These are phyloP conservation scores for Ranitomeya imitator DNA, from an alignment of 2,113 vertebrate genomes.

Conservation along the genomic window DNA sequence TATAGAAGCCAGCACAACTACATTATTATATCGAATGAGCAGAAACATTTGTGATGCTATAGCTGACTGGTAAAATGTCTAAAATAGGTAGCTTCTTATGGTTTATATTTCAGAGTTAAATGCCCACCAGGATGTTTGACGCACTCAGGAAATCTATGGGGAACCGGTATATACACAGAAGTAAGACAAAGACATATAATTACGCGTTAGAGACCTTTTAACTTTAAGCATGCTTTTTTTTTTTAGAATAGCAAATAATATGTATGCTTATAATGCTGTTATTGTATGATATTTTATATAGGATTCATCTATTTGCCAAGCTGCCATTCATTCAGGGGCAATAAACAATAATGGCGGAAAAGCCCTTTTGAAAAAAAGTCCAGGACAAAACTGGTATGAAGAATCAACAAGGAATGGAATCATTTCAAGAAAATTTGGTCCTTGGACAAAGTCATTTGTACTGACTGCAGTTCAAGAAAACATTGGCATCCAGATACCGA, in stretches of 20 bases:
- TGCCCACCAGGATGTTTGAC: slow-evolving; percentile 23
- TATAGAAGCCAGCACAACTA: too few species aligned
- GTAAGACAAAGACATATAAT: not conserved
- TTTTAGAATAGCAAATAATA: not conserved
- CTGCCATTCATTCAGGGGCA: slow-evolving; percentile 27
- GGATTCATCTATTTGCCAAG: slow-evolving; percentile 20
- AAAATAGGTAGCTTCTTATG: too few species aligned
- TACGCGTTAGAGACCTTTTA: not conserved
- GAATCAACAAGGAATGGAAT: slow-evolving; percentile 26
- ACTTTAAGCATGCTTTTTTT: not conserved
- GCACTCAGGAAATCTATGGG: not conserved
- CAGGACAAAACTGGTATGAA: slow-evolving; percentile 16
- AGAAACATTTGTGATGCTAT: not conserved
- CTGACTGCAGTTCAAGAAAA: not conserved
- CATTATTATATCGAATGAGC: not conserved
- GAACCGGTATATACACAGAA: slow-evolving; percentile 27
- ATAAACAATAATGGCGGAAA: not conserved
- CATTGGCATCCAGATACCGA: not conserved
- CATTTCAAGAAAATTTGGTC: not conserved
- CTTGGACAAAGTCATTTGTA: slow-evolving; percentile 22
- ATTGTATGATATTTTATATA: not conserved
- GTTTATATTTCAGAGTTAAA: not conserved
- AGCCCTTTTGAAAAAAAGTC: not conserved
- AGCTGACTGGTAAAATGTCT: too few species aligned
- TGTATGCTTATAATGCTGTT: not conserved